Conservation (phyloP, 2,113 vertebrate species). For the Mormyrus iriodes region DNA sequence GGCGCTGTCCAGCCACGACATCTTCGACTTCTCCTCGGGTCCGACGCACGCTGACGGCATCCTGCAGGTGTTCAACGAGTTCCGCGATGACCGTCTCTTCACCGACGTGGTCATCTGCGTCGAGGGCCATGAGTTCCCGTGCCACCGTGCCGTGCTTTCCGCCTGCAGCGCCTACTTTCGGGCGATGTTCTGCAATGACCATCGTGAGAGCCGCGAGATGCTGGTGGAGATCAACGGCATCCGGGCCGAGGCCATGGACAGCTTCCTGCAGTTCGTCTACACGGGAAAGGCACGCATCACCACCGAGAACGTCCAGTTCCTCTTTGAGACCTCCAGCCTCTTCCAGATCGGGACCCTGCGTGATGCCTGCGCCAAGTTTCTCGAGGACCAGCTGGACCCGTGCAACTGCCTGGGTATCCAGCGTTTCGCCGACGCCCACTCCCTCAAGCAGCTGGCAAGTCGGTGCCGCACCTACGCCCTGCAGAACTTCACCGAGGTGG, state of each 20-base stretch:
- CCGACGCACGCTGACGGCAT: slow-evolving; percentile 89
- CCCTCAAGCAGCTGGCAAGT: slow-evolving; percentile 84
- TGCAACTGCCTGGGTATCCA: slow-evolving; percentile 97
- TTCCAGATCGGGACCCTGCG: slow-evolving; percentile 88
- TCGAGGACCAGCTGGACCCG: slow-evolving; percentile 93
- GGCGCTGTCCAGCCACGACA: slow-evolving; percentile 69
- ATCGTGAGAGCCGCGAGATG: slow-evolving; percentile 79
- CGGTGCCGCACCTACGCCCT: slow-evolving; percentile 82
- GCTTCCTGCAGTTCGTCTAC: slow-evolving; percentile 91
- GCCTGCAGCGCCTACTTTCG: slow-evolving; percentile 93
- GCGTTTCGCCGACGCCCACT: slow-evolving; percentile 87
- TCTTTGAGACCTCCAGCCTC: slow-evolving; percentile 93
- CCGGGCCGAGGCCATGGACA: slow-evolving; percentile 91
- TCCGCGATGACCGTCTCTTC: slow-evolving; percentile 85
- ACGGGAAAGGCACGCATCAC: slow-evolving; percentile 94
- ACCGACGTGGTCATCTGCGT: slow-evolving; percentile 92
- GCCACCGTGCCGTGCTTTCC: slow-evolving; percentile 86
- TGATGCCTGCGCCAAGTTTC: slow-evolving; percentile 91
- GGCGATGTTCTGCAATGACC: slow-evolving; percentile 86
- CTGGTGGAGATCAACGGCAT: slow-evolving; percentile 83
- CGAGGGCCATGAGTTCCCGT: slow-evolving; percentile 87
- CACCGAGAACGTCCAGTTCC: slow-evolving; percentile 91
- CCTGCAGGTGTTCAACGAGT: slow-evolving; percentile 93
- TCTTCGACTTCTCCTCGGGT: slow-evolving; percentile 90
- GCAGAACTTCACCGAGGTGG: slow-evolving; percentile 83